Percentiles rank a stretch among this genome's conserved stretches.
These are phyloP conservation scores for Columbina picui DNA, from an alignment of 2,113 vertebrate genomes.

Conservation along the genomic window DNA sequence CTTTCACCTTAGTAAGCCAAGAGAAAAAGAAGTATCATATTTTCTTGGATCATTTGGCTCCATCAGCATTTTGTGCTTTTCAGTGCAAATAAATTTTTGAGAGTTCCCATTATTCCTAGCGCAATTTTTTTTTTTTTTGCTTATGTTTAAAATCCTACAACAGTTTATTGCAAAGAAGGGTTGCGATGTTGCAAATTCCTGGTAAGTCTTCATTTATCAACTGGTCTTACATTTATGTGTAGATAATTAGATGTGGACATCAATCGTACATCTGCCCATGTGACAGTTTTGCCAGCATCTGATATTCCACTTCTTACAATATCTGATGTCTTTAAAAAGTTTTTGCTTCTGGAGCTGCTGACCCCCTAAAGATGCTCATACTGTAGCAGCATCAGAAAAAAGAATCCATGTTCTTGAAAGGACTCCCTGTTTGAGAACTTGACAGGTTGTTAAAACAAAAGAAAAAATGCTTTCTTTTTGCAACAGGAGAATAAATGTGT, in stretches of 20 bases:
- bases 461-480: neutral
- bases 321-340: neutral
- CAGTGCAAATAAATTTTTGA: neutral
- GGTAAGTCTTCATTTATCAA: neutral
- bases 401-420: neutral
- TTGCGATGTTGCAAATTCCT: neutral
- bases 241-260: neutral
- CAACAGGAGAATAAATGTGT: neutral
- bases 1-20: neutral
- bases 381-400: neutral
- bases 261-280: neutral
- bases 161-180: neutral
- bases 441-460: neutral
- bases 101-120: neutral
- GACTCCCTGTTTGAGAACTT: neutral
- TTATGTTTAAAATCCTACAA: neutral
- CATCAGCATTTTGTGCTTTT: neutral
- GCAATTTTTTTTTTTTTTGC: neutral
- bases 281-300: neutral
- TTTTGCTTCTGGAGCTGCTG: neutral
- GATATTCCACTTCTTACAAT: neutral
- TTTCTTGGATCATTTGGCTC: neutral
- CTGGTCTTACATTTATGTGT: accelerated
- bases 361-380: neutral
- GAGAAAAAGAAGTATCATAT: neutral